These are phyloP conservation scores for Catocala sponsa DNA, from an alignment of 2,888 invertebrate species.

Conservation along the genomic window DNA sequence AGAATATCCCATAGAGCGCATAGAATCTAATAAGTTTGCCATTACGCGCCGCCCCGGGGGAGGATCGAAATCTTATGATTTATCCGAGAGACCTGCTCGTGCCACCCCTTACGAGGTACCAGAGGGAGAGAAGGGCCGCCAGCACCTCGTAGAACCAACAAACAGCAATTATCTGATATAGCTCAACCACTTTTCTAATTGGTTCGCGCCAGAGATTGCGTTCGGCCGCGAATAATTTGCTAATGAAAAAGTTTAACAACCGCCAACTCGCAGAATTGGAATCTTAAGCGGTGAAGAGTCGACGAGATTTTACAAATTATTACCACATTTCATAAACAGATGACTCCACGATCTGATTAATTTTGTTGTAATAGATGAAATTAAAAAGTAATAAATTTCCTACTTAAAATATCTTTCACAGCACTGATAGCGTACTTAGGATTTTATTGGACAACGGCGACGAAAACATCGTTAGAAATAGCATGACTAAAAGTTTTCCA, in stretches of 20 bases:
- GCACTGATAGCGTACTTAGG: no score
- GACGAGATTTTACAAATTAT: conserved; percentile 25
- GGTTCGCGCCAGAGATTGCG: conserved; percentile 30
- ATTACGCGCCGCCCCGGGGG: conserved; percentile 15
- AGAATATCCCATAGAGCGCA: conserved; percentile 23
- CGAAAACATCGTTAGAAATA: no score
- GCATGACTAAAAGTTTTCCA: no score
- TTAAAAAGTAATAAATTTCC: conserved; percentile 2
- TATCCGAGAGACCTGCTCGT: conserved; percentile 8
- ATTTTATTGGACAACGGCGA: no score
- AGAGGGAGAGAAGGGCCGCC: background rate
- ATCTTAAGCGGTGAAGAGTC: conserved; percentile 22
- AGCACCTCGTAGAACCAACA: conserved; percentile 14
- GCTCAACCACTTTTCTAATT: conserved; percentile 36
- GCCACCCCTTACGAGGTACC: background rate
- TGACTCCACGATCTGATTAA: conserved; percentile 10
- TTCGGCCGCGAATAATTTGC: conserved; percentile 30
- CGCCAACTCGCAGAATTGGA: conserved; percentile 21
- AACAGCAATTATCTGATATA: conserved; percentile 38
- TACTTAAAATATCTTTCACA: no score
- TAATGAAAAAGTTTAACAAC: conserved; percentile 47
- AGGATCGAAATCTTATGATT: conserved; percentile 30
- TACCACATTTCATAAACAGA: conserved; percentile 31
- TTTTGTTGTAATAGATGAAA: conserved; percentile 7
- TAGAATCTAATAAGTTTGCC: conserved; percentile 32